These are phyloP conservation scores for Mesitornis unicolor DNA, from an alignment of 2,113 vertebrate genomes.

Conservation along the genomic window DNA sequence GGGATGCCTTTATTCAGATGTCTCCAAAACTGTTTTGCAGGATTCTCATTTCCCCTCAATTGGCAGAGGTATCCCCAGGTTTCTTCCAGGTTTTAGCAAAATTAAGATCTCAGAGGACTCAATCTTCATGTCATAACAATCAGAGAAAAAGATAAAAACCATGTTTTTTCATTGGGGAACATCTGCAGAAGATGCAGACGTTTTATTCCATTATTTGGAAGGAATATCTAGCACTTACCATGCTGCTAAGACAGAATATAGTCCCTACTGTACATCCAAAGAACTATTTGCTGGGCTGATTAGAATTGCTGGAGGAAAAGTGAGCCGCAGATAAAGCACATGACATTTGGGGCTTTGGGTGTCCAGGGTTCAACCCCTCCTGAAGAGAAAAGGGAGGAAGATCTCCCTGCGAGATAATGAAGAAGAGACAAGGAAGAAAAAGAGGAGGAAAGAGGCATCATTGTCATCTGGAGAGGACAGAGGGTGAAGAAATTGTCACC, in stretches of 20 bases:
- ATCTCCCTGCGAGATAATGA: background rate
- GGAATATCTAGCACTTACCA: background rate
- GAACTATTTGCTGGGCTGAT: background rate
- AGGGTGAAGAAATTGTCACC: background rate
- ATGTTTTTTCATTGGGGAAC: background rate
- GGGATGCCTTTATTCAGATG: background rate
- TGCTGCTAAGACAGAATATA: background rate
- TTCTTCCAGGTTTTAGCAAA: background rate
- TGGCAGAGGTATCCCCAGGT: fast-evolving
- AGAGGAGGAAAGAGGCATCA: background rate
- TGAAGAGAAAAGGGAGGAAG: background rate
- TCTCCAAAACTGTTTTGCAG: background rate
- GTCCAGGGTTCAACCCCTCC: background rate
- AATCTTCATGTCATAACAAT: background rate
- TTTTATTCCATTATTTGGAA: background rate
- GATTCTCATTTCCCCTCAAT: background rate
- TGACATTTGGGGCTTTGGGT: background rate
- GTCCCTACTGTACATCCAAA: background rate
- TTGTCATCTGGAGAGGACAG: background rate
- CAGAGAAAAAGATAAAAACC: background rate
- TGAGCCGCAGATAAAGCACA: background rate
- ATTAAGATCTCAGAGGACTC: background rate
- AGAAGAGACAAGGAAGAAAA: background rate
- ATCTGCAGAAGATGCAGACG: background rate
- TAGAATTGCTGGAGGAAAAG: background rate